These are phyloP conservation scores for Sisyra nigra DNA, from an alignment of 2,888 invertebrate genomes.

Conservation along the genomic window DNA sequence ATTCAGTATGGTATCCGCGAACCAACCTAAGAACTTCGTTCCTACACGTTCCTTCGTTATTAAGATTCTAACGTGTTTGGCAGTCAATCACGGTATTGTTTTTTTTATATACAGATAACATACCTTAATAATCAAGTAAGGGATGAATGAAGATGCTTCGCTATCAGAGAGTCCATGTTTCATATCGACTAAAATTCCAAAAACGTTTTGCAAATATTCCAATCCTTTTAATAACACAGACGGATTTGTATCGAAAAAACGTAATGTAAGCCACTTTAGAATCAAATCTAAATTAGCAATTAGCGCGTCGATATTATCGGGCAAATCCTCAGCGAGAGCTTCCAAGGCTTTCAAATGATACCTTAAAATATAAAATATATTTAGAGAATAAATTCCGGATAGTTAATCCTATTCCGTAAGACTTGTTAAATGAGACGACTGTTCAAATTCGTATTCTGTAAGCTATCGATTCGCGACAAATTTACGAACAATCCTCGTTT, in stretches of 20 bases:
- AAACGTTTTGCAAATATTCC: slow-evolving; percentile 75
- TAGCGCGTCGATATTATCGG: slow-evolving; percentile 61
- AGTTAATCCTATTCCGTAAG: too few species aligned
- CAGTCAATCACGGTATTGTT: too few species aligned
- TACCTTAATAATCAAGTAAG: slow-evolving; percentile 86
- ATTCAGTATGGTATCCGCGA: too few species aligned
- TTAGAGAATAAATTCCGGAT: background rate
- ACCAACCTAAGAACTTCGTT: too few species aligned
- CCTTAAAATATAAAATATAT: slow-evolving; percentile 31
- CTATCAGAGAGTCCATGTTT: slow-evolving; percentile 78
- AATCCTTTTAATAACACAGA: slow-evolving; percentile 90
- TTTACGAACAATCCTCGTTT: too few species aligned
- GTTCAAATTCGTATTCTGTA: too few species aligned
- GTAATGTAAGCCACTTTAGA: slow-evolving; percentile 87
- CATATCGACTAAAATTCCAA: slow-evolving; percentile 60
- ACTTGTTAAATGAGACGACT: too few species aligned
- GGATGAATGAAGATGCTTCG: slow-evolving; percentile 87
- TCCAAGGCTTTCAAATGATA: slow-evolving; percentile 94
- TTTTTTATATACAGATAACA: slow-evolving; percentile 12
- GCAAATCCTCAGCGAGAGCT: slow-evolving; percentile 66
- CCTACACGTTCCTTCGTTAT: slow-evolving; percentile 1
- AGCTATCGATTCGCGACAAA: too few species aligned
- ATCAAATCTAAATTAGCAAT: slow-evolving; percentile 87
- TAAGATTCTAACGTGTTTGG: background rate
- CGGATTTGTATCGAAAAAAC: slow-evolving; percentile 98